Evolutionary conservation across 1,140 invertebrate genomes (phyloP).

Genomic region (Pissodes strobi): DNA sequence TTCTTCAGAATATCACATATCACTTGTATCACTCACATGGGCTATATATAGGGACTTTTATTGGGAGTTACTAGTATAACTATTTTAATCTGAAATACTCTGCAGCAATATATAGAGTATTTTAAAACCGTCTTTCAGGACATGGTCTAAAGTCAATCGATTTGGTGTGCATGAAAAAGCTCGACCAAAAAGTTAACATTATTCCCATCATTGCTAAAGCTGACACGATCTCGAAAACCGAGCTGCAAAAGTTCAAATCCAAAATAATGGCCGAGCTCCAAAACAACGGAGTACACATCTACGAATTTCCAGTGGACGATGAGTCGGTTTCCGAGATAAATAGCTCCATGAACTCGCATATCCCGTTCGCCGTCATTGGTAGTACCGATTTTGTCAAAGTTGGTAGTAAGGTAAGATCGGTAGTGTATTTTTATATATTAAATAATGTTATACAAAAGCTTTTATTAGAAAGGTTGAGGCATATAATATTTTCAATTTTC

Average conservation of each 20-base stretch:
- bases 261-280: conserved; percentile 87
- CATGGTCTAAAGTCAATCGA: conserved; percentile 93
- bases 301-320: conserved; percentile 97
- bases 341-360: conserved; percentile 87
- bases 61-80: no score
- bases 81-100: no score
- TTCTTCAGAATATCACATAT: no score
- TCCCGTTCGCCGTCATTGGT: conserved; percentile 98
- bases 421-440: no score
- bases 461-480: no score
- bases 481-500: no score
- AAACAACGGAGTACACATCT: conserved; percentile 91
- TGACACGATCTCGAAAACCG: conserved; percentile 97
- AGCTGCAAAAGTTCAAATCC: conserved; percentile 95
- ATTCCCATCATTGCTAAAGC: conserved; percentile 99
- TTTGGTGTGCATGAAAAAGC: conserved; percentile 98
- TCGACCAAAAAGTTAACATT: conserved; percentile 98
- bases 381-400: conserved; percentile 98
- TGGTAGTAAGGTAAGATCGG: conserved; percentile 91
- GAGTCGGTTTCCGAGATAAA: conserved; percentile 95
- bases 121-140: conserved; percentile 47
- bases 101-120: no score
- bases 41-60: no score
- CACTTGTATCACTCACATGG: no score
- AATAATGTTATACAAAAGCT: no score